phyloP scores from a whole-genome alignment of 2,888 invertebrate genomes.

The Xestoiulus laeticollis region DNA sequence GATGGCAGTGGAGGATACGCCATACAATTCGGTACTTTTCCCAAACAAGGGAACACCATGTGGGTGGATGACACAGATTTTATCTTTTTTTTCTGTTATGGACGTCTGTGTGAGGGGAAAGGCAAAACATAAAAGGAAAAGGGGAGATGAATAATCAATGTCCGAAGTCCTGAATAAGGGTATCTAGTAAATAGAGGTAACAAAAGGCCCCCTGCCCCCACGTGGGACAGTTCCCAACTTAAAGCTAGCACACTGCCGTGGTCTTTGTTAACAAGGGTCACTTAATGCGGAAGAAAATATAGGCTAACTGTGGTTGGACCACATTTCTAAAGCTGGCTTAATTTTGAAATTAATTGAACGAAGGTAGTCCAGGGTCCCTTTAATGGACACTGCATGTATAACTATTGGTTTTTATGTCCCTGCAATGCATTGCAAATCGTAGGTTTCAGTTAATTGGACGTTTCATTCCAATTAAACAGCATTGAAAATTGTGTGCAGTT shows the following conservation, averaged over 20 bases:
- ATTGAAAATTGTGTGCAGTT: no score
- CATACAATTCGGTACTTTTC: not conserved
- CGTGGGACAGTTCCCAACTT: constrained; percentile 33
- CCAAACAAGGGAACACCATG: constrained; percentile 5
- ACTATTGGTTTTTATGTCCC: not conserved
- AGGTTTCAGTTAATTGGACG: not conserved
- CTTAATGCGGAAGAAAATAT: not conserved
- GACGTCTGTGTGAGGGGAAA: not conserved
- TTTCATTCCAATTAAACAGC: no score
- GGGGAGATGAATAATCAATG: constrained; percentile 40
- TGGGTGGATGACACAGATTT: constrained; percentile 41
- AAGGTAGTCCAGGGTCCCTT: not conserved
- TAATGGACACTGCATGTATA: not conserved
- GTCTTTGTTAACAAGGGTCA: not conserved
- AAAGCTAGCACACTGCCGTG: not conserved
- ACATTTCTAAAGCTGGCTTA: not conserved
- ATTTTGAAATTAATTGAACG: not conserved
- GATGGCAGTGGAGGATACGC: not conserved
- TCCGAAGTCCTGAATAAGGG: not conserved
- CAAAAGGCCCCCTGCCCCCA: constrained; percentile 15
- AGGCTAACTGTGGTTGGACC: not conserved
- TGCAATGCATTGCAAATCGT: not conserved
- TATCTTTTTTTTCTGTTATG: not conserved
- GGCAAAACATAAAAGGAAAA: constrained; percentile 6
- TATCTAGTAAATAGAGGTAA: not conserved